Percentiles rank a stretch among this genome's conserved stretches.
These are phyloP conservation scores for Clarias laeviceps DNA, from an alignment of 2,797 vertebrate genomes.

Conservation along the genomic window DNA sequence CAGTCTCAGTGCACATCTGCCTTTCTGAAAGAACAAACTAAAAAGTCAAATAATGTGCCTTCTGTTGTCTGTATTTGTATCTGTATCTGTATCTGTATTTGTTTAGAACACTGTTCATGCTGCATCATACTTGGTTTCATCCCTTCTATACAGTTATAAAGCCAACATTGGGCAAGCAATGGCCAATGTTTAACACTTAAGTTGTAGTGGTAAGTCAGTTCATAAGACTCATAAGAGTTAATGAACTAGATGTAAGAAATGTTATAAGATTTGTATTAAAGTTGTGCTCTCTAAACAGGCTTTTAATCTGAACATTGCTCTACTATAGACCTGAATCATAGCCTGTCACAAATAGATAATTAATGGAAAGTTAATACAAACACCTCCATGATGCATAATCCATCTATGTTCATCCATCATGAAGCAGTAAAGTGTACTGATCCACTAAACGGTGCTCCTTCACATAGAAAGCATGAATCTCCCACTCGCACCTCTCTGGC, in stretches of 20 bases:
- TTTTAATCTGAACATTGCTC: not conserved
- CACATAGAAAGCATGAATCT: slow-evolving; percentile 27
- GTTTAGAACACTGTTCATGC: not conserved
- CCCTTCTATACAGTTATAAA: not conserved
- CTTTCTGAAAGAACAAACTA: not conserved
- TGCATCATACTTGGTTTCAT: not conserved
- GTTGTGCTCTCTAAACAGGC: not conserved
- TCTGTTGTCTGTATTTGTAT: not conserved
- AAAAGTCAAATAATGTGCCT: not conserved
- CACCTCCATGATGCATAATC: not conserved
- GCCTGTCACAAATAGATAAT: not conserved
- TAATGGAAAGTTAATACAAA: not conserved
- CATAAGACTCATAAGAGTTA: not conserved
- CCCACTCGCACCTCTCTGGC: slow-evolving; percentile 42
- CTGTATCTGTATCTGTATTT: not conserved
- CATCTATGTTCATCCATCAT: slow-evolving; percentile 35
- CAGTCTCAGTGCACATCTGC: not conserved
- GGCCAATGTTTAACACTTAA: not conserved
- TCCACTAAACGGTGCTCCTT: slow-evolving; percentile 22
- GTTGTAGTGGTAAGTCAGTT: not conserved
- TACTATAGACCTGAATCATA: not conserved
- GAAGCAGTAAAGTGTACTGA: slow-evolving; percentile 19
- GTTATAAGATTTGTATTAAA: not conserved
- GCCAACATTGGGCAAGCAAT: not conserved
- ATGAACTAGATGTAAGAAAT: not conserved